Evolutionary conservation across 2,113 vertebrate species (phyloP), one percentile per base, ranked within the genome.

Genomic region (Dasyornis broadbenti): DNA sequence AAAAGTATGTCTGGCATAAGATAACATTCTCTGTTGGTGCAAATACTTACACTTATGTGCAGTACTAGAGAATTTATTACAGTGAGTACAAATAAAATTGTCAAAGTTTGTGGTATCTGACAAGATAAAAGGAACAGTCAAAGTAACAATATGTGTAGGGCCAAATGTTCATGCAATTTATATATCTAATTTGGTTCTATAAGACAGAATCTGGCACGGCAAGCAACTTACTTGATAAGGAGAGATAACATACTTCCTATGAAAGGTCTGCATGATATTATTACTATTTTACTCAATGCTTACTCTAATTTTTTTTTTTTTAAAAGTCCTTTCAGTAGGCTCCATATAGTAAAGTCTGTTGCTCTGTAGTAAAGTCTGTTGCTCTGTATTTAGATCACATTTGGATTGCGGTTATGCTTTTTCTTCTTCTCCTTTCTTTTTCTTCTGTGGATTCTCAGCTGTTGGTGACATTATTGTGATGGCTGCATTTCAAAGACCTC

Each of bases 401-500:
- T 82, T 81, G 40, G 47, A 45, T 57, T 84, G 68, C 2, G 15
- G 65, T 66, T 94, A 59, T 59, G 52, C 4, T 89, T 64, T 90
- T 57, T 37, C 49, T 52, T 45, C 6, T 60, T 28, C 33, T 45
- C 49, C 30, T 56, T 68, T n/a, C 33, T 69, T 79, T 47, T 75
- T 33, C 17, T 82, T 82, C 85, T 90, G 78, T 88, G 89, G 69
- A 94, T 95, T 83, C 95, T 97, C 93, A 96, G 95, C 76, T 95
- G 65, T 92, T 87, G 81, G 75, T 95, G 71, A 95, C 85, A 95
- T 90, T 90, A 95, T 44, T 89, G 79, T 70, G 86, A 94, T 78
- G 61, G 91, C 77, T 94, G 86, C 64, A 40, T 91, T 86, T 94
- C 95, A 87, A 84, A 90, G 95, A 94, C 96, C 91, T 97, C 95